Conservation (phyloP, 2,113 vertebrate genomes). For the Etheostoma cragini region DNA sequence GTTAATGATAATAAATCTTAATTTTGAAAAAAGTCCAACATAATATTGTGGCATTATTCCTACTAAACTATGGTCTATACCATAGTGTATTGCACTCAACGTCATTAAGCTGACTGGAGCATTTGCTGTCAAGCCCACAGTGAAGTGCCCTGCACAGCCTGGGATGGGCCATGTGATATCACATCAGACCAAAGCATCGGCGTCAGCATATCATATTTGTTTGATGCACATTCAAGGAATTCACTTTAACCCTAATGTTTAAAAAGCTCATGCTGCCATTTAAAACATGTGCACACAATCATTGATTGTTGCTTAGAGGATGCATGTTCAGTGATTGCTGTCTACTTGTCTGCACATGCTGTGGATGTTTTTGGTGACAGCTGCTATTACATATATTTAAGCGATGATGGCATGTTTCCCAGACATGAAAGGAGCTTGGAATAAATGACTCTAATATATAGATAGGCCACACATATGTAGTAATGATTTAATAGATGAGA, state of each 20-base stretch:
- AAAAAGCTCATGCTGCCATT: conserved; percentile 1
- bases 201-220: conserved; percentile 19
- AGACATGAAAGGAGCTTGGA: conserved; percentile 18
- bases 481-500: conserved; percentile 36
- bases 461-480: conserved; percentile 22
- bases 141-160: too few species aligned
- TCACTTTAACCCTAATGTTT: background rate
- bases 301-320: conserved; percentile 11
- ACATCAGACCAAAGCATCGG: conserved; percentile 9
- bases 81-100: background rate
- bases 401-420: conserved; percentile 26
- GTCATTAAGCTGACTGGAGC: background rate
- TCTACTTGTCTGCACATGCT: background rate
- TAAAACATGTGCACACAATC: conserved; percentile 4
- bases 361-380: background rate
- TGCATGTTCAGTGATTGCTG: background rate
- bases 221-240: conserved; percentile 21
- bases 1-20: background rate
- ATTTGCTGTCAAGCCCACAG: background rate
- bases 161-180: background rate
- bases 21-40: background rate
- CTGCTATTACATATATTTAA: conserved; percentile 5
- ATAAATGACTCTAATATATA: conserved; percentile 25
- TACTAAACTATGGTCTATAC: background rate
- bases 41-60: background rate